phyloP scores from a whole-genome alignment of 2,113 vertebrate species.

The Gymnobelideus leadbeateri region DNA sequence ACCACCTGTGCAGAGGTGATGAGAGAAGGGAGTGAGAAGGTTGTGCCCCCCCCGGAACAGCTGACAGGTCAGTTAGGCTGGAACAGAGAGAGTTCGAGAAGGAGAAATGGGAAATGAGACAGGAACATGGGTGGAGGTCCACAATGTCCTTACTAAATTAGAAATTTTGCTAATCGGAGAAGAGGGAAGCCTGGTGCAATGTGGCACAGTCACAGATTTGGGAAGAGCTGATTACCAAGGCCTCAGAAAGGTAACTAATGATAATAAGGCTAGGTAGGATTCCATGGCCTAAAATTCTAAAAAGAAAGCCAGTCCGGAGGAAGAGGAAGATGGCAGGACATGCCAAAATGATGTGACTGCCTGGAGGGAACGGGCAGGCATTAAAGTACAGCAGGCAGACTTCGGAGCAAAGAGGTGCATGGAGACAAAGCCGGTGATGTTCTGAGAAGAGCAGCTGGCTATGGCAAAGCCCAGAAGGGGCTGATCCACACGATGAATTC shows the following conservation, averaged over 20 bases:
- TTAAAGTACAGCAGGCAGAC: not conserved
- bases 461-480: not conserved
- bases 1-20: slow-evolving; percentile 1
- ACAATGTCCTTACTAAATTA: not conserved
- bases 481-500: not conserved
- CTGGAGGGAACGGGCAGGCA: not conserved
- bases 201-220: not conserved
- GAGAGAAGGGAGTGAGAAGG: not conserved
- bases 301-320: not conserved
- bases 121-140: not conserved
- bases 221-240: not conserved
- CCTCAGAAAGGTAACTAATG: not conserved
- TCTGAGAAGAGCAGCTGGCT: not conserved
- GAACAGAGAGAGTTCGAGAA: not conserved
- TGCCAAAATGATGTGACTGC: not conserved
- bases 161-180: not conserved
- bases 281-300: not conserved
- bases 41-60: not conserved
- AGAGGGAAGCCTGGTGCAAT: not conserved
- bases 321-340: not conserved
- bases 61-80: not conserved
- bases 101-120: not conserved
- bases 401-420: not conserved
- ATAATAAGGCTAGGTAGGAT: not conserved
- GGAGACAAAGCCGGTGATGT: too few species aligned